Base-by-base conservation (phyloP, 2,888 invertebrate genomes). In the Xestoiulus laeticollis region DNA sequence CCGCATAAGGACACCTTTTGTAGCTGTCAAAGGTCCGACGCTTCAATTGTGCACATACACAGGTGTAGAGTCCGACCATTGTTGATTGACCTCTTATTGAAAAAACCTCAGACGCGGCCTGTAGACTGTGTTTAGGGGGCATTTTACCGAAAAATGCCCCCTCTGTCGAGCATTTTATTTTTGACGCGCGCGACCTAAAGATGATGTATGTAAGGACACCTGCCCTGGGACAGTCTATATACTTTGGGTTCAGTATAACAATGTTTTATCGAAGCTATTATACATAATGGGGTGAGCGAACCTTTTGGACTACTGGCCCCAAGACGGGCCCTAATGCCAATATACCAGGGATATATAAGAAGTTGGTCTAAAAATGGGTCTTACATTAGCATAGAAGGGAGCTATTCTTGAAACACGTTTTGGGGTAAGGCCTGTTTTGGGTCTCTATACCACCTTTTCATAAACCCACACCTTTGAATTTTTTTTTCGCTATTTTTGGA, bases 251-350 rank as follows among this genome's bases (percentile, higher is more conserved):
- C 68, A 22, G 8, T 22, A 68, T 68, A 68, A 68, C 68, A 68
- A 68, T 68, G 68, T 68, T 68, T 22, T 68, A 26, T 68, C 68
- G 68, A 6, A 68, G 68, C 68, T 68, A 26, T 68, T 68, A 68
- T 68, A 68, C 68, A 68, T 68, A 68, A 68, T 68, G 68, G 68
- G 68, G 68, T 68, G 68, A 68, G 68, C 68, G 68, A 68, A 68
- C 68, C 26, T 68, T 38, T 68, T n/a, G 26, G 68, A 68, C 68
- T 68, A 8, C 26, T 68, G 68, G 68, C 68, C 68, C 26, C 26
- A 68, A 68, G 68, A 68, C 68, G n/a, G n/a, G 59, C 59, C 59
- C 59, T 22, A 59, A 19, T 59, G 59, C 59, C 59, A n/a, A 68
- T 68, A 68, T 68, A 26, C 68, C 68, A 5, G 68, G 5, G 10